phyloP scores from a whole-genome alignment of 2,888 invertebrate genomes.

The Archaeoteleia sp. region DNA sequence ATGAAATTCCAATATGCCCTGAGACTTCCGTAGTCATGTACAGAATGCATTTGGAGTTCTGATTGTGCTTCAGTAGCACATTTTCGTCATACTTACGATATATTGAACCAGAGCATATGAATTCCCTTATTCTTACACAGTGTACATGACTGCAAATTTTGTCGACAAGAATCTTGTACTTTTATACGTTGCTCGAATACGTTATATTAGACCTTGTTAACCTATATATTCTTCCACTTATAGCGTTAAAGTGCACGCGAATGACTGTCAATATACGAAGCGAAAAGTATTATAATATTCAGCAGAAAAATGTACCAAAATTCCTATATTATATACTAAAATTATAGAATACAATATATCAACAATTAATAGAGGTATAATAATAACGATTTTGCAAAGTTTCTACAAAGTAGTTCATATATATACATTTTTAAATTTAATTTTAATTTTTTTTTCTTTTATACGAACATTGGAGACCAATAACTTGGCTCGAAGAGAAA shows the following conservation, averaged over 20 bases:
- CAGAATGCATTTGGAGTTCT: conserved; percentile 71
- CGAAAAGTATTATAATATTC: too few relatives aligned
- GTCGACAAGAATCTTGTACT: conserved; percentile 1
- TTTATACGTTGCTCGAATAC: conserved; percentile 23
- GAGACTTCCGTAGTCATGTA: conserved; percentile 67
- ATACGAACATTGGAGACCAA: too few relatives aligned
- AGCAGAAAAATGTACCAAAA: too few relatives aligned
- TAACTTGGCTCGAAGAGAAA: too few relatives aligned
- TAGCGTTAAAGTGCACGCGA: conserved; percentile 9
- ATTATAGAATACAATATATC: too few relatives aligned
- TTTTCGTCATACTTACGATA: conserved; percentile 68
- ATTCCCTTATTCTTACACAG: conserved; percentile 52
- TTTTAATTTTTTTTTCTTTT: too few relatives aligned
- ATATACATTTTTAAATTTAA: too few relatives aligned
- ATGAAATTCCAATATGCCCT: conserved; percentile 72
- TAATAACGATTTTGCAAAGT: too few relatives aligned
- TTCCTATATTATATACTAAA: too few relatives aligned
- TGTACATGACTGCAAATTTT: conserved; percentile 13
- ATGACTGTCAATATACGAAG: too few relatives aligned
- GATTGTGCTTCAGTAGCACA: conserved; percentile 72
- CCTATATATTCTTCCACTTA: conserved; percentile 4
- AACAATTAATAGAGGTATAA: too few relatives aligned
- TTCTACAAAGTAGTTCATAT: too few relatives aligned
- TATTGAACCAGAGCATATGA: conserved; percentile 56
- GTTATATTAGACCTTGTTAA: neutral